Evolutionary conservation across 2,888 invertebrate species (phyloP).

Genomic region (Plusia festucae): DNA sequence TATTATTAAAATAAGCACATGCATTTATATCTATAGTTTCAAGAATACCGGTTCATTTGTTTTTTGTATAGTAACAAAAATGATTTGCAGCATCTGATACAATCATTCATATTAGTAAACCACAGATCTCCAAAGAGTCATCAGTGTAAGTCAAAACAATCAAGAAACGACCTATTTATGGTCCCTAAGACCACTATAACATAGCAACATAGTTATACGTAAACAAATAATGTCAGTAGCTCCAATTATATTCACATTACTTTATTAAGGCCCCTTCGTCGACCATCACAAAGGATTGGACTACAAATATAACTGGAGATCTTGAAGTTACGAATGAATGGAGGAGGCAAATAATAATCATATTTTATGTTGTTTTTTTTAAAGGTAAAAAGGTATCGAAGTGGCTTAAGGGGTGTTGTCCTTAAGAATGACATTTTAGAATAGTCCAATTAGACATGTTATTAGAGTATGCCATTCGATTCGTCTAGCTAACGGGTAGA

Average conservation of each 20-base stretch:
- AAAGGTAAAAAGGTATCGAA: too few species aligned
- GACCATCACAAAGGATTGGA: slow-evolving; percentile 75
- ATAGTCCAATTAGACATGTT: too few species aligned
- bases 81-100: background rate
- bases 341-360: slow-evolving; percentile 45
- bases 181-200: slow-evolving; percentile 25
- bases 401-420: too few species aligned
- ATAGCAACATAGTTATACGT: slow-evolving; percentile 42
- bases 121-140: background rate
- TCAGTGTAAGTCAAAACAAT: slow-evolving; percentile 12
- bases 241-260: slow-evolving; percentile 85
- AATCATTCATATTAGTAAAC: too few species aligned
- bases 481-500: too few species aligned
- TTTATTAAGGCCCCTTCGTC: slow-evolving; percentile 75
- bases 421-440: too few species aligned
- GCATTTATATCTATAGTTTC: too few species aligned
- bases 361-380: background rate
- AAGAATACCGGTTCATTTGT: too few species aligned
- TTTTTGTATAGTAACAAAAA: too few species aligned
- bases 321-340: slow-evolving; percentile 19
- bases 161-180: slow-evolving; percentile 21
- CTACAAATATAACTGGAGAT: slow-evolving; percentile 65
- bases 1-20: too few species aligned
- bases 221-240: slow-evolving; percentile 56
- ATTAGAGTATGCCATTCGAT: too few species aligned